These are phyloP conservation scores for Tolypeutes matacus DNA, from an alignment of 2,797 vertebrate species.

Conservation along the genomic window DNA sequence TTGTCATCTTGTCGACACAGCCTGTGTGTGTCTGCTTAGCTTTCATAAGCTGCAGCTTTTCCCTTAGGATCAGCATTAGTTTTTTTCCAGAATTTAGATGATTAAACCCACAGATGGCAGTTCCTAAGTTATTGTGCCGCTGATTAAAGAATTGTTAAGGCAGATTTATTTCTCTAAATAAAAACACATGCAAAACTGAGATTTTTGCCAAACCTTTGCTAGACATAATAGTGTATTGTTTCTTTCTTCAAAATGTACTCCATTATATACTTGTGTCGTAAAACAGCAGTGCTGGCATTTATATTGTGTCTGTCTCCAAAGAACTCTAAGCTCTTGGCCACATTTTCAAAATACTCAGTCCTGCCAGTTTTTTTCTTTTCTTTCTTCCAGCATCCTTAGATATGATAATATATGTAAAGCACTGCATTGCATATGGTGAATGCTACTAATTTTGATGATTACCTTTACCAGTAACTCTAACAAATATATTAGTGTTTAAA, in stretches of 20 bases:
- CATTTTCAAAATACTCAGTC: not conserved
- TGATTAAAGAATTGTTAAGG: conserved; percentile 81
- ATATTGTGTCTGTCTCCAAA: not conserved
- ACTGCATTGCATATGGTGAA: fast-evolving
- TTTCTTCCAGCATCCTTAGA: not conserved
- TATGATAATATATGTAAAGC: not conserved
- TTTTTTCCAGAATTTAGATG: conserved; percentile 62
- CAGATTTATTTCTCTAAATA: conserved; percentile 81
- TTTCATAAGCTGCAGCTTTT: not conserved
- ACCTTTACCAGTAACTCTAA: not conserved
- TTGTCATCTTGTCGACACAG: not conserved
- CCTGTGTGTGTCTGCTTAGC: not conserved
- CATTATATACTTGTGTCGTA: not conserved
- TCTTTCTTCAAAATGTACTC: conserved; percentile 57
- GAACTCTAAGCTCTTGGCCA: not conserved
- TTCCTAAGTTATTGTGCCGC: conserved; percentile 70
- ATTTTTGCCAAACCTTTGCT: conserved; percentile 66
- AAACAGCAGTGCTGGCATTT: conserved; percentile 23
- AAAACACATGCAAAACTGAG: conserved; percentile 72
- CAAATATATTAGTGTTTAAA: not conserved
- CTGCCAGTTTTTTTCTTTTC: not conserved
- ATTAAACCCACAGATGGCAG: conserved; percentile 80
- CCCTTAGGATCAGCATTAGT: conserved; percentile 38
- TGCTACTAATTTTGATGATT: too few species aligned
- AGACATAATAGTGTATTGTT: conserved; percentile 75